A percentile compares a stretch with the other conserved stretches of the same genome.
Conservation (phyloP, 2,113 vertebrate species). For the Amblyopsis rosae region DNA sequence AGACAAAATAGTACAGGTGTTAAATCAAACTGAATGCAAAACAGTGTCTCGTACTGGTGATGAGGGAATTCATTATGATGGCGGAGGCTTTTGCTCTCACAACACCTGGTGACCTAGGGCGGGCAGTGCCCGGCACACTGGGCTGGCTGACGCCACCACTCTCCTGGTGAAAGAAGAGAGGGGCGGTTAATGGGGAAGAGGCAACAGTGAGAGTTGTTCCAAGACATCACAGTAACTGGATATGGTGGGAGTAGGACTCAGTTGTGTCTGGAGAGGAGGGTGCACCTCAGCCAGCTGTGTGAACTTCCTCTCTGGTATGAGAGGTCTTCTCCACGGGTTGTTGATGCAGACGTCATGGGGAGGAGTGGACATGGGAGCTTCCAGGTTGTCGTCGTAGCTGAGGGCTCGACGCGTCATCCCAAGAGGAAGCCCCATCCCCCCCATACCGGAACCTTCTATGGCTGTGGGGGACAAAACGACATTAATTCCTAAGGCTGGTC, state of each 20-base stretch:
- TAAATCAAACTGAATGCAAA: background rate
- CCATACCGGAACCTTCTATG: conserved; percentile 75
- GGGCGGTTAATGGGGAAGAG: background rate
- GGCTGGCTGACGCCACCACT: conserved; percentile 52
- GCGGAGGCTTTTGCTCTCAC: conserved; percentile 95
- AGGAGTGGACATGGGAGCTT: conserved; percentile 92
- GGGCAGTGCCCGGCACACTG: conserved; percentile 44
- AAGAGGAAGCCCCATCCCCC: conserved; percentile 88
- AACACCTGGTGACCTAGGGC: conserved; percentile 73
- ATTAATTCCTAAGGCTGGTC: background rate
- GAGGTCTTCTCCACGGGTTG: conserved; percentile 88
- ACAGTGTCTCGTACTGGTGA: conserved; percentile 85
- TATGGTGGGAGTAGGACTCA: background rate
- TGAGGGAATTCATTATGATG: conserved; percentile 90
- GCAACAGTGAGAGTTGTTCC: no score
- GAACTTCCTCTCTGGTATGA: conserved; percentile 93
- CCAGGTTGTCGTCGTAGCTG: conserved; percentile 95
- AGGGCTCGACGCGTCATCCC: conserved; percentile 90
- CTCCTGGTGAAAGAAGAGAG: conserved; percentile 74
- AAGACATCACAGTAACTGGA: no score
- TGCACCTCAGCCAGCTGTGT: conserved; percentile 85
- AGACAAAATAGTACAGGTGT: background rate
- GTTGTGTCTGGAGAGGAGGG: background rate
- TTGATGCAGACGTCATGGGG: conserved; percentile 87
- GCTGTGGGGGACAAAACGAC: conserved; percentile 48